Conservation (phyloP, 2,113 vertebrate species). For the Mirza zaza region DNA sequence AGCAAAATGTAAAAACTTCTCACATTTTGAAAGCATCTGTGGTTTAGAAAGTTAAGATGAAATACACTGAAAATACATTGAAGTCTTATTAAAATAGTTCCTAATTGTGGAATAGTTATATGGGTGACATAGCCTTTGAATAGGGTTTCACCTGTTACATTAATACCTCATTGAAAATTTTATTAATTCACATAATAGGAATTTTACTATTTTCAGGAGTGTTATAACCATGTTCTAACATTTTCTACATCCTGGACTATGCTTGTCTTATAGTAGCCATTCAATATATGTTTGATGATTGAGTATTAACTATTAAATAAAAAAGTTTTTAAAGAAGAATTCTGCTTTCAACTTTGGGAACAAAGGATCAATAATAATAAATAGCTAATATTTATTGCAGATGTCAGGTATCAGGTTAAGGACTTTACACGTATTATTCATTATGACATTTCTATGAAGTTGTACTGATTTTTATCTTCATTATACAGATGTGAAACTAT, state of each 20-base stretch:
- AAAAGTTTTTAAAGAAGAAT: neutral
- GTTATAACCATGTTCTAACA: neutral
- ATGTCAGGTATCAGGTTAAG: neutral
- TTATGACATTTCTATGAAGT: neutral
- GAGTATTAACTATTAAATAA: neutral
- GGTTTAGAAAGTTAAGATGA: neutral
- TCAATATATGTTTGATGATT: neutral
- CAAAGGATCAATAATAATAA: neutral
- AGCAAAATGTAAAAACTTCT: neutral
- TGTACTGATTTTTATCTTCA: neutral
- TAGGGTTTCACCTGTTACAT: neutral
- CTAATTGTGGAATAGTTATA: neutral
- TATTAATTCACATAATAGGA: neutral
- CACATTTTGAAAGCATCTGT: neutral
- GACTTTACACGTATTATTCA: neutral
- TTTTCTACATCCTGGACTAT: neutral
- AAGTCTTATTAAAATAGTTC: neutral
- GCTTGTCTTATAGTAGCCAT: neutral
- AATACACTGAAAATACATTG: neutral
- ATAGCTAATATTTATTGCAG: neutral
- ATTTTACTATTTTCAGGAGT: neutral
- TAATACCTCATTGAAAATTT: neutral
- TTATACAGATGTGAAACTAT: neutral
- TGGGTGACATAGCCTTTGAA: neutral
- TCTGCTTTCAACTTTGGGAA: neutral